Evolutionary conservation across 1,140 invertebrate species (phyloP), one percentile per base, ranked within the genome.

Genomic region (Geopemphigus sp.): DNA sequence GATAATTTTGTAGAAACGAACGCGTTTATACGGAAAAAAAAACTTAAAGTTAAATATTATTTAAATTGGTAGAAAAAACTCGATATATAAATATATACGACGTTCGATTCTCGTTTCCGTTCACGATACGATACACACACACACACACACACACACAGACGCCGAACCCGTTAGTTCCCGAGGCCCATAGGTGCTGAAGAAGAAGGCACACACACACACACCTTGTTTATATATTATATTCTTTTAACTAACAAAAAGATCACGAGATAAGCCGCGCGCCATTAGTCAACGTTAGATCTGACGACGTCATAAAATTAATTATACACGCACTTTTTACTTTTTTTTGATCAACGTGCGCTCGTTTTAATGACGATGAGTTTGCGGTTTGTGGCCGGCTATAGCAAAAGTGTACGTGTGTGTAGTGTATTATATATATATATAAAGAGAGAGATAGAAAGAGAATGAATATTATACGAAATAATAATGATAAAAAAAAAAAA

Each of bases 281-380:
- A 59, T 76, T 59, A 78, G 57, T 61, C 74, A 59, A 78, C 74
- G 74, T 29, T 29, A 26, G 45, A 78, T 61, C 57, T 78, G 74
- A 78, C 74, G 74, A 78, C 74, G 74, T 78, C 74, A 78, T 78
- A 78, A 78, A 78, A 61, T 78, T 78, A 78, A 78, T 78, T 78
- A 78, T 76, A 76, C 61, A 63, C 22, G 61, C 73, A 76, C 73
- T 76, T 22, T 32, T 63, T 78, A 61, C 57, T 63, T 70, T 57
- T 45, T 54, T 32, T 76, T 57, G 45, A 61, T 78, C 74, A 47
- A 61, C 63, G 57, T 78, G 57, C 8, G 24, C 74, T 59, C 57
- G 57, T 78, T 78, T 78, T 78, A 78, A 78, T 78, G 74, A 78
- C 74, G 74, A 78, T 78, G 74, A 78, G 57, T 78, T 57, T 78